Percentiles rank a stretch among this genome's conserved stretches.
phyloP scores from a whole-genome alignment of 2,797 vertebrate species.

The Manis pentadactyla region DNA sequence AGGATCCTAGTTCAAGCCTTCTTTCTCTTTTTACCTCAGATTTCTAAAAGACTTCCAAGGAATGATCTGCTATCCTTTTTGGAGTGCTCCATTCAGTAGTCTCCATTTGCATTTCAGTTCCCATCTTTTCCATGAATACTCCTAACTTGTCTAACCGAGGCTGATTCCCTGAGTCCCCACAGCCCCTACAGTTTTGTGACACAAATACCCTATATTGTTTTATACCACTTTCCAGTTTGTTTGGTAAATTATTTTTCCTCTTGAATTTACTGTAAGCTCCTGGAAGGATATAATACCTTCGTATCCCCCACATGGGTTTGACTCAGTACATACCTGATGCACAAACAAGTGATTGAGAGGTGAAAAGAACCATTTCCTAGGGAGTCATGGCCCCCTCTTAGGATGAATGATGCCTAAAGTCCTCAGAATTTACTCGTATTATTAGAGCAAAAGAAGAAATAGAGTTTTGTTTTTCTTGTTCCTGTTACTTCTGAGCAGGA shows the following conservation, averaged over 20 bases:
- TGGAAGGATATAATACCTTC: slow-evolving; percentile 20
- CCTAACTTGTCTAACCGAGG: background rate
- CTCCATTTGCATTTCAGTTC: slow-evolving; percentile 42
- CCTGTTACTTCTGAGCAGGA: slow-evolving; percentile 9
- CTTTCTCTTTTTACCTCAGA: slow-evolving; percentile 26
- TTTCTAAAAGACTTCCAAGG: background rate
- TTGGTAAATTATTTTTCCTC: slow-evolving; percentile 24
- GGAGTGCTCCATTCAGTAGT: background rate
- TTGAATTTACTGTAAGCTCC: background rate
- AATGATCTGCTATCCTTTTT: slow-evolving; percentile 36
- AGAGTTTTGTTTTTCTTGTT: slow-evolving; percentile 6
- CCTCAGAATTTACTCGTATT: slow-evolving; percentile 36
- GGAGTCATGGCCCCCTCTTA: background rate
- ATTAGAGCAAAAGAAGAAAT: slow-evolving; percentile 1
- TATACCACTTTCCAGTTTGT: slow-evolving; percentile 19
- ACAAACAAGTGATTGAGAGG: background rate
- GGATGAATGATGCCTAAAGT: background rate
- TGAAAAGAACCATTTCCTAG: slow-evolving; percentile 36
- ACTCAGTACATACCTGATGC: background rate
- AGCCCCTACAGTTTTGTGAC: slow-evolving; percentile 21
- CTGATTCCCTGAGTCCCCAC: background rate
- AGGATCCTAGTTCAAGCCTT: background rate
- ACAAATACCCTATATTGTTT: slow-evolving; percentile 35
- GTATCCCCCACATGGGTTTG: background rate
- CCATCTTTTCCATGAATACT: slow-evolving; percentile 23